Conservation (phyloP, 2,113 vertebrate species). For the Todiramphus chloris region DNA sequence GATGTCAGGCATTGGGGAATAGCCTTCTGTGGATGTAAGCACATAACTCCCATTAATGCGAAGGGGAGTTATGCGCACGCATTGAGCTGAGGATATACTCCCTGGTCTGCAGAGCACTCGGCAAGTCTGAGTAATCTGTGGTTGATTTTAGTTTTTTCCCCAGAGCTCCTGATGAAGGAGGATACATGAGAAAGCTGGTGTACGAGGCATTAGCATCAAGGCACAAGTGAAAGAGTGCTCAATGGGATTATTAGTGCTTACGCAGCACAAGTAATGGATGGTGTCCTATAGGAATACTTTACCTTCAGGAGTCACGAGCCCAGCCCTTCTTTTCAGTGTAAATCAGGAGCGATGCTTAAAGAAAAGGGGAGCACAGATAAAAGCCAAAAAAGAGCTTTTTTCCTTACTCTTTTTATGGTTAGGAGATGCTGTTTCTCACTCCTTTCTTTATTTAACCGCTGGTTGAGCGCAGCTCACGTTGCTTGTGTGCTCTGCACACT, state of each 20-base stretch:
- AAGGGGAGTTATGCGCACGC: neutral
- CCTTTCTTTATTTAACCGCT: neutral
- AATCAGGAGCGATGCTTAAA: neutral
- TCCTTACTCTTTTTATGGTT: neutral
- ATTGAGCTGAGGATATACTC: neutral
- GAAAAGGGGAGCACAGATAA: neutral
- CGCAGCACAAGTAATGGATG: constrained; percentile 5
- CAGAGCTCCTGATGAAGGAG: neutral
- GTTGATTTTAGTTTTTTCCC: constrained; percentile 37
- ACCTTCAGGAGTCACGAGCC: neutral
- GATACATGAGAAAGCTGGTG: constrained; percentile 23
- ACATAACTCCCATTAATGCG: neutral
- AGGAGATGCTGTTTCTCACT: neutral
- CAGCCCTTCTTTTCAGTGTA: neutral
- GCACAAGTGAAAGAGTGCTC: neutral
- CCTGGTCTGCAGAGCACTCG: neutral
- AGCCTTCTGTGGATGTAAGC: neutral
- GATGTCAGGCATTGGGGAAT: neutral
- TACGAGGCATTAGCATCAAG: constrained; percentile 22
- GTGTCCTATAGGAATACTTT: neutral
- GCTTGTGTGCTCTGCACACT: neutral
- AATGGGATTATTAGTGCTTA: constrained; percentile 24
- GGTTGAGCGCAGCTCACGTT: neutral
- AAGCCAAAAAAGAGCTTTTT: neutral
- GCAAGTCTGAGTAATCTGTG: constrained; percentile 39